Evolutionary conservation across 2,888 invertebrate species (phyloP).

Genomic region (Villa cingulata): DNA sequence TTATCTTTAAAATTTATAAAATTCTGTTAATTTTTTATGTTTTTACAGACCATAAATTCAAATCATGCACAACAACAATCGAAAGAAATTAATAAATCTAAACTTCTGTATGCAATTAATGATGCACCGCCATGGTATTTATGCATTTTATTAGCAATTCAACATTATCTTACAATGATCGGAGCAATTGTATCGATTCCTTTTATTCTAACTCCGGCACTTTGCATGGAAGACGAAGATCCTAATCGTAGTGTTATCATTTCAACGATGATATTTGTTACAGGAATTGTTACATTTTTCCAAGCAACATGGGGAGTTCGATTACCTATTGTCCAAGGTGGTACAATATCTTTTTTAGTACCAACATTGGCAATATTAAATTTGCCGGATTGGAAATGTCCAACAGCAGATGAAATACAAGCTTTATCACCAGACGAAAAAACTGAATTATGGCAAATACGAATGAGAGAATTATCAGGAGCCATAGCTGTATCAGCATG

Average conservation of each 20-base stretch:
- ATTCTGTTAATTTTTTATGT: too few relatives aligned
- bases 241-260: conserved; percentile 62
- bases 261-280: conserved; percentile 71
- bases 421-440: conserved; percentile 43
- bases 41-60: too few relatives aligned
- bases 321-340: conserved; percentile 61
- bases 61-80: too few relatives aligned
- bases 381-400: conserved; percentile 59
- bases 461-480: conserved; percentile 71
- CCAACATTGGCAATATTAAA: conserved; percentile 63
- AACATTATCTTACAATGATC: conserved; percentile 76
- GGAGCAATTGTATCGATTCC: conserved; percentile 74
- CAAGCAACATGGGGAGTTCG: conserved; percentile 64
- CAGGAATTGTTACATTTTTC: conserved; percentile 59
- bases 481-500: conserved; percentile 67
- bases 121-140: conserved; percentile 76
- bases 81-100: too few relatives aligned
- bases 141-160: conserved; percentile 66
- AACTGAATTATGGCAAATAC: conserved; percentile 52
- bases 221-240: conserved; percentile 64
- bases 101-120: conserved; percentile 54
- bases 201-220: conserved; percentile 63
- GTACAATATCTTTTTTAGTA: conserved; percentile 66
- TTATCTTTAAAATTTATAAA: too few relatives aligned
- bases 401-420: conserved; percentile 38